Conservation (phyloP, 2,113 vertebrate species). For the Puma concolor region DNA sequence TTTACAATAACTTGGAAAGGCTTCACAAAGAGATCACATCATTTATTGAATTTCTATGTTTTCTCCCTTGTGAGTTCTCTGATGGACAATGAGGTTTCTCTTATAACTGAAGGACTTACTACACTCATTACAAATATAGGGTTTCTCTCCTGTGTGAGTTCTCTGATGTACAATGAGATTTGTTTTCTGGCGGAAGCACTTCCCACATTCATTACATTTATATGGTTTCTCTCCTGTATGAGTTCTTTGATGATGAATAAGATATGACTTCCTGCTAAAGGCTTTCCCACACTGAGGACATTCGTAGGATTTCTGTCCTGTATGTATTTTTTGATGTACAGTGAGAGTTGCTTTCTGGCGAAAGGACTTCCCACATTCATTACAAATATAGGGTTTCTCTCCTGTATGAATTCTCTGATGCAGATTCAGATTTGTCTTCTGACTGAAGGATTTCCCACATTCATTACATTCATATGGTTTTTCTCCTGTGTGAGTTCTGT, state of each 20-base stretch:
- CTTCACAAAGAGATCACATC: slow-evolving; percentile 35
- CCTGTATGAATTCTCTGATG: slow-evolving; percentile 82
- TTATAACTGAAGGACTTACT: slow-evolving; percentile 76
- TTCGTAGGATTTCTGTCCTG: slow-evolving; percentile 76
- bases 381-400: slow-evolving; percentile 80
- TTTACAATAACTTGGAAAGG: slow-evolving; percentile 25
- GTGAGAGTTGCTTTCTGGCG: slow-evolving; percentile 74
- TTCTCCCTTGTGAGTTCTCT: slow-evolving; percentile 77
- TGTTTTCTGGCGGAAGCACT: slow-evolving; percentile 77
- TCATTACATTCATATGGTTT: slow-evolving; percentile 79
- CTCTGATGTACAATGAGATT: slow-evolving; percentile 78
- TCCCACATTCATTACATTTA: slow-evolving; percentile 77
- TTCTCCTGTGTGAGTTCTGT: slow-evolving; percentile 80
- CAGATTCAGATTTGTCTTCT: slow-evolving; percentile 77
- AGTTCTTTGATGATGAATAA: slow-evolving; percentile 78
- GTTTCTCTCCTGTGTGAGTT: slow-evolving; percentile 79
- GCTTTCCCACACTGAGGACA: slow-evolving; percentile 78
- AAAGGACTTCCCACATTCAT: slow-evolving; percentile 80
- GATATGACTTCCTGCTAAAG: slow-evolving; percentile 72
- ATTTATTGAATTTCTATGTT: slow-evolving; percentile 58
- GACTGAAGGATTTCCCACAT: slow-evolving; percentile 79
- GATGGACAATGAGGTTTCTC: slow-evolving; percentile 75
- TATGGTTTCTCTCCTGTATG: slow-evolving; percentile 80
- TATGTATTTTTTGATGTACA: slow-evolving; percentile 78
- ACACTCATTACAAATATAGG: slow-evolving; percentile 75